Base-by-base conservation (phyloP, 2,797 vertebrate genomes). In the Coccyzus lansbergi region DNA sequence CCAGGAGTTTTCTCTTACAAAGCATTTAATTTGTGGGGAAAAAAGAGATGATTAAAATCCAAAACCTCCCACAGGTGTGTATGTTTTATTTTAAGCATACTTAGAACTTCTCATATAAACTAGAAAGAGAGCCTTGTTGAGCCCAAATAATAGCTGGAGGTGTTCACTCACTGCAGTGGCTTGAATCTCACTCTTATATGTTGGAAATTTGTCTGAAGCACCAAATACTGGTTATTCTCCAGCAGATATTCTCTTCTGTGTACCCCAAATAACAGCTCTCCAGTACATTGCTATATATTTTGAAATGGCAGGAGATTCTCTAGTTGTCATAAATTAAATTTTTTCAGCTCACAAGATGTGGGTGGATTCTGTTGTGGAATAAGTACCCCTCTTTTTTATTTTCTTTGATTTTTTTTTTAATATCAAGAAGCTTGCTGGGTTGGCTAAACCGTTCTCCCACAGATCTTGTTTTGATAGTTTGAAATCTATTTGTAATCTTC, bases 401-500 rank as follows among this genome's bases (percentile, higher is more conserved):
- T 15, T n/a, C n/a, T 4, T 15, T 0, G 12, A 4, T 20, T 34
- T 53, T 29, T 26, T 4, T 16, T 17, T 46, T 16, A 3, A 48
- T 38, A 12, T 88, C 34, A 36, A 7, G 28, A 19, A 4, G 0
- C 26, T 29, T 68, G 38, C 53, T 3, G 12, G 4, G 15, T 36
- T 69, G 49, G 33, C 31, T 93, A 51, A 88, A 13, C n/a, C 52
- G 79, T 71, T 91, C 68, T 82, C 76, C 71, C 58, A 83, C 29
- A 78, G 46, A 72, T 83, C 68, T 40, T 77, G 48, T 68, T 92
- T 44, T 78, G 69, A 83, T 75, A 62, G 21, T 58, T 77, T 49
- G 56, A 88, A 89, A 93, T 70, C 46, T 83, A 46, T 85, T 83
- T 92, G 62, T 77, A 60, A 71, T 83, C 65, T 86, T 80, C 68